A percentile compares a stretch with the other conserved stretches of the same genome.
phyloP scores from a whole-genome alignment of 1,140 invertebrate species.

The Conopomorpha cramerella region DNA sequence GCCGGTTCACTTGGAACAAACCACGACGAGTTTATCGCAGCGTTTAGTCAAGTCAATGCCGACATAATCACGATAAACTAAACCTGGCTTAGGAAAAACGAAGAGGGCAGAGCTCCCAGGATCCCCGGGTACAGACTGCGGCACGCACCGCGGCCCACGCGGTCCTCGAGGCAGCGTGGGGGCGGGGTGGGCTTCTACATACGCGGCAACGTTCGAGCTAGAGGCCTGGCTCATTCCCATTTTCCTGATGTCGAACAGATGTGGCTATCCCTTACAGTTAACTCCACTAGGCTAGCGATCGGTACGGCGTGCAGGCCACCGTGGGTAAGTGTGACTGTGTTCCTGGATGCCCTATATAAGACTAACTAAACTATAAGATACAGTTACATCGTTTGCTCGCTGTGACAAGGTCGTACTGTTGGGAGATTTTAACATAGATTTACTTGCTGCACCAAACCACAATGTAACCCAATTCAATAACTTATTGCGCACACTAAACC shows the following conservation, averaged over 20 bases:
- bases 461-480: not conserved
- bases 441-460: not conserved
- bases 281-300: not conserved
- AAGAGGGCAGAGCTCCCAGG: too few relatives aligned
- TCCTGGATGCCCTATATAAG: slow-evolving; percentile 5
- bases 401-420: slow-evolving; percentile 2
- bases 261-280: not conserved
- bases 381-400: not conserved
- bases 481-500: not conserved
- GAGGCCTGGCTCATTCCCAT: not conserved
- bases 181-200: slow-evolving; percentile 2
- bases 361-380: slow-evolving; percentile 4
- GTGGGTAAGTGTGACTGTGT: slow-evolving; percentile 3
- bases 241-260: slow-evolving; percentile 2
- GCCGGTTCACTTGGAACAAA: too few relatives aligned
- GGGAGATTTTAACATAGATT: slow-evolving; percentile 6
- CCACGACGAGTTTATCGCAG: too few relatives aligned
- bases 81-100: too few relatives aligned
- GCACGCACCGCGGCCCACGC: slow-evolving; percentile 1
- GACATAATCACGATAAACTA: too few relatives aligned
- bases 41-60: too few relatives aligned
- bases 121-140: slow-evolving; percentile 1
- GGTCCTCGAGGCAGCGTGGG: not conserved
- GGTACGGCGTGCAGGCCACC: slow-evolving; percentile 5
- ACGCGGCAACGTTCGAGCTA: not conserved